phyloP scores from a whole-genome alignment of 2,888 invertebrate genomes.

The Ctenicera cuprea region DNA sequence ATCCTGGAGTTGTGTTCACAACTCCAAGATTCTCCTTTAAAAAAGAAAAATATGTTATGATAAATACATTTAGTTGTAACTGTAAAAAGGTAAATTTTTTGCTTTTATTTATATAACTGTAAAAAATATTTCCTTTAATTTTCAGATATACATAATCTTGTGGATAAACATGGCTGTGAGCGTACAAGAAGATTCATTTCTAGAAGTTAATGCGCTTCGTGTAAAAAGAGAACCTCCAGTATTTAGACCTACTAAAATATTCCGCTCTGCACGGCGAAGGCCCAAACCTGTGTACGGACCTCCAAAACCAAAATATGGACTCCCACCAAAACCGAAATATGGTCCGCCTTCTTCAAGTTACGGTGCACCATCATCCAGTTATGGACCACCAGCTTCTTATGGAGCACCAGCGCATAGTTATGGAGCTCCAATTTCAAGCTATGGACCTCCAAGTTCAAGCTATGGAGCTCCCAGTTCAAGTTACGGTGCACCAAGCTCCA shows the following conservation, averaged over 20 bases:
- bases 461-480: conserved; percentile 44
- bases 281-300: conserved; percentile 59
- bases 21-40: no score
- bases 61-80: no score
- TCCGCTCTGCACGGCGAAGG: conserved; percentile 52
- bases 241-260: conserved; percentile 48
- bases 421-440: conserved; percentile 48
- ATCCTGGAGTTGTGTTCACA: no score
- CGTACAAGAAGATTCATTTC: neutral
- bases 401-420: conserved; percentile 46
- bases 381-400: conserved; percentile 58
- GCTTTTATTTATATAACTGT: no score
- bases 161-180: neutral
- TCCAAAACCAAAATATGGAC: conserved; percentile 53
- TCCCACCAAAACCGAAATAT: conserved; percentile 56
- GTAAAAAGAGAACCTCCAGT: conserved; percentile 57
- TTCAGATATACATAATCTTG: conserved; percentile 9
- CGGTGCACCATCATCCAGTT: conserved; percentile 54
- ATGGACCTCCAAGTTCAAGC: conserved; percentile 50
- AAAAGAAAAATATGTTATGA: no score
- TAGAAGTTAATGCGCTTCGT: conserved; percentile 33
- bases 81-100: no score
- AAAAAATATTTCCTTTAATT: neutral
- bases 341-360: conserved; percentile 59
- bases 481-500: conserved; percentile 57